These are phyloP conservation scores for Strigamia transsilvanica DNA, from an alignment of 2,888 invertebrate species.

Conservation along the genomic window DNA sequence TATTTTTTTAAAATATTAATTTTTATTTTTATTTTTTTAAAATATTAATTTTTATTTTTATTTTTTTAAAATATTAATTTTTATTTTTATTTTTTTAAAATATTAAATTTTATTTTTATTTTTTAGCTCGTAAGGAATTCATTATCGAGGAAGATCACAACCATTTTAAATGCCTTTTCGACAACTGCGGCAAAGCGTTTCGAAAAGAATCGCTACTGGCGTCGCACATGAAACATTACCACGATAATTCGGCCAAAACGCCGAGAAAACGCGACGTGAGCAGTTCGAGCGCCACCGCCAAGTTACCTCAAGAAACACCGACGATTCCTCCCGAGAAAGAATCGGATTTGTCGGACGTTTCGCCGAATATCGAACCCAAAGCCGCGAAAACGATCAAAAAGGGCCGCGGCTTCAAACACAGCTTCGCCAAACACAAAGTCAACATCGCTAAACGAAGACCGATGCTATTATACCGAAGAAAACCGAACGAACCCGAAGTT, in stretches of 20 bases:
- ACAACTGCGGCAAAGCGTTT: constrained; percentile 85
- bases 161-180: constrained; percentile 63
- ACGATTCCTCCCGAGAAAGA: background rate
- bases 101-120: background rate
- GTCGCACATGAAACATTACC: constrained; percentile 91
- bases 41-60: too few relatives aligned
- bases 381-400: background rate
- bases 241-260: constrained; percentile 62
- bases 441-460: constrained; percentile 55
- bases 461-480: constrained; percentile 51
- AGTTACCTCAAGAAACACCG: background rate
- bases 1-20: too few relatives aligned
- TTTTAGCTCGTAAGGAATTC: constrained; percentile 62
- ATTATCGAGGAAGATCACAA: constrained; percentile 64
- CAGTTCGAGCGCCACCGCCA: background rate
- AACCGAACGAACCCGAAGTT: constrained; percentile 6
- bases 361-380: background rate
- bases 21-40: too few relatives aligned
- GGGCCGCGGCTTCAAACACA: constrained; percentile 20
- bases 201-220: constrained; percentile 83
- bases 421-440: constrained; percentile 48
- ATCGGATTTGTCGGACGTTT: background rate
- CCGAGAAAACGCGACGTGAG: background rate
- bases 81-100: too few relatives aligned
- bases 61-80: too few relatives aligned